Percentiles rank a stretch among this genome's conserved stretches.
Evolutionary conservation across 1,140 invertebrate genomes (phyloP).

Genomic region (Sweltsa coloradensis): DNA sequence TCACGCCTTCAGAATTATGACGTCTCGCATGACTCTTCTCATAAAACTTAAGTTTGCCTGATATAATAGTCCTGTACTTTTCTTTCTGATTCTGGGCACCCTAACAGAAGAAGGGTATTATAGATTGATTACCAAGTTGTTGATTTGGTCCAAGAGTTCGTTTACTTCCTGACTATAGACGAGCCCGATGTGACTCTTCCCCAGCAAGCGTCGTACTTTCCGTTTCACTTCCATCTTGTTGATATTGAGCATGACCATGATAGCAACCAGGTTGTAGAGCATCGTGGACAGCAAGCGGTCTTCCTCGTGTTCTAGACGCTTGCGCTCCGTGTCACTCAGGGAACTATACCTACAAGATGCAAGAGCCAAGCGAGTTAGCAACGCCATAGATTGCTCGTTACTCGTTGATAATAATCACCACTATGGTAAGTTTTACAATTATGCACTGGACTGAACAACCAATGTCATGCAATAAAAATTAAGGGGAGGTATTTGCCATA

Average conservation of each 20-base stretch:
- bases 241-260: constrained; percentile 89
- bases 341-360: constrained; percentile 60
- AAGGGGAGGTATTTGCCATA: too few relatives aligned
- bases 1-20: too few relatives aligned
- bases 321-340: constrained; percentile 86
- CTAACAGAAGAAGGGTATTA: background rate
- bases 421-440: too few relatives aligned
- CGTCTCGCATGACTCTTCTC: too few relatives aligned
- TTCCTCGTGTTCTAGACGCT: constrained; percentile 95
- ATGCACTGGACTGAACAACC: too few relatives aligned
- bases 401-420: too few relatives aligned
- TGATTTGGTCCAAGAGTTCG: constrained; percentile 87
- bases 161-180: constrained; percentile 97
- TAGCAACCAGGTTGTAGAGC: constrained; percentile 92
- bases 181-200: constrained; percentile 96
- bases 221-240: constrained; percentile 75
- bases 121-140: constrained; percentile 80
- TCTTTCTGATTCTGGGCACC: too few relatives aligned
- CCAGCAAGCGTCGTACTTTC: constrained; percentile 86
- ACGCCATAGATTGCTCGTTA: too few relatives aligned
- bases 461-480: too few relatives aligned
- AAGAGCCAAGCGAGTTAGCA: too few relatives aligned
- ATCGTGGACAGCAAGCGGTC: constrained; percentile 90
- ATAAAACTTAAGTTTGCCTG: too few relatives aligned
- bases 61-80: too few relatives aligned